Conservation (phyloP, 2,113 vertebrate genomes). For the Atherinomorus stipes region DNA sequence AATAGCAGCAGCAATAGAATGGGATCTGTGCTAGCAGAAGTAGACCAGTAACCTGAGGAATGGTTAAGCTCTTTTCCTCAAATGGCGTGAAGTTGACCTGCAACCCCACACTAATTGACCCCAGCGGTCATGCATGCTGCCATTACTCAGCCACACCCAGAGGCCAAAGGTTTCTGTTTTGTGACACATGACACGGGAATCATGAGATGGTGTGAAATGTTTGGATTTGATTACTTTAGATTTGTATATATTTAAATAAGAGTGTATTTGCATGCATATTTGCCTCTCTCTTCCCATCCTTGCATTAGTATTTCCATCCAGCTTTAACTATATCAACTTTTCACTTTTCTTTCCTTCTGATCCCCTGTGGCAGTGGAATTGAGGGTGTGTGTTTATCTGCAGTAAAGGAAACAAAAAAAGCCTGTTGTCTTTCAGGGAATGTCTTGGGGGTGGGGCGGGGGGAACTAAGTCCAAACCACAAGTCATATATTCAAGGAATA, state of each 20-base stretch:
- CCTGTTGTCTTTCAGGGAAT: neutral
- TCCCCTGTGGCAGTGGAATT: neutral
- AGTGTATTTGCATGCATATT: constrained; percentile 1
- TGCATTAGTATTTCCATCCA: constrained; percentile 43
- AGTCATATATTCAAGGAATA: constrained; percentile 16
- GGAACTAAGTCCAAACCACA: constrained; percentile 17
- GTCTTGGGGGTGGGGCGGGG: too few relatives aligned
- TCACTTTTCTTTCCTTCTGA: constrained; percentile 24
- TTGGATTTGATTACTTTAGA: constrained; percentile 1
- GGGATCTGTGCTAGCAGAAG: neutral
- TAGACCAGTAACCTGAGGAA: constrained; percentile 1
- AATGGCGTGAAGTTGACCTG: constrained; percentile 22
- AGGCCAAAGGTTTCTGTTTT: neutral
- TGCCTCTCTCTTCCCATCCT: neutral
- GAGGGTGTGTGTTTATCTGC: neutral
- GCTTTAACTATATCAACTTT: constrained; percentile 27
- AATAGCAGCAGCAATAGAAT: neutral
- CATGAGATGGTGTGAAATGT: neutral
- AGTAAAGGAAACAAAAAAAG: neutral
- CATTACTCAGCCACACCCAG: neutral
- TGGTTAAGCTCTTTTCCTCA: constrained; percentile 15
- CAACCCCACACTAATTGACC: constrained; percentile 3
- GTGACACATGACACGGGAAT: neutral
- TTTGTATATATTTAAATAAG: constrained; percentile 15
- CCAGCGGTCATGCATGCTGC: neutral